phyloP scores from a whole-genome alignment of 1,140 invertebrate species.

The Rhagoletis zephyria region DNA sequence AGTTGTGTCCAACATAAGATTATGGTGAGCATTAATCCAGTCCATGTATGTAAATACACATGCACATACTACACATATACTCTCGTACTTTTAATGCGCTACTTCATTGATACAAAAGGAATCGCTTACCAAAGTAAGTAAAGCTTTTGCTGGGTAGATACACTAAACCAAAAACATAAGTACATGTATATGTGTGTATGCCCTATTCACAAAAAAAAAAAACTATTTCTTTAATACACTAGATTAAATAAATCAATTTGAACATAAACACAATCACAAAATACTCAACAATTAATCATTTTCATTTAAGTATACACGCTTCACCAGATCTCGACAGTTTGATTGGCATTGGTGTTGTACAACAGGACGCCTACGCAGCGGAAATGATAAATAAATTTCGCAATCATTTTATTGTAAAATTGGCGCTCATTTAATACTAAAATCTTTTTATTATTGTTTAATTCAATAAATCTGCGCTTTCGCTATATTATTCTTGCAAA shows the following conservation, averaged over 20 bases:
- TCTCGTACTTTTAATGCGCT: too few species aligned
- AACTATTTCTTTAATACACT: too few species aligned
- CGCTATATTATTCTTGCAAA: background rate
- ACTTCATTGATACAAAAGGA: too few species aligned
- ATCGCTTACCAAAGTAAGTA: too few species aligned
- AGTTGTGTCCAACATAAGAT: background rate
- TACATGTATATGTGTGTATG: too few species aligned
- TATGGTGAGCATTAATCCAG: background rate
- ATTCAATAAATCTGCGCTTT: slow-evolving; percentile 19
- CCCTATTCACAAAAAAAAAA: too few species aligned
- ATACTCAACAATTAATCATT: slow-evolving; percentile 37
- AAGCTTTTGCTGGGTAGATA: too few species aligned
- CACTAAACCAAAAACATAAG: too few species aligned
- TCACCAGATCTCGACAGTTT: background rate
- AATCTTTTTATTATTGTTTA: slow-evolving; percentile 18
- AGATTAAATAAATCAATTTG: background rate
- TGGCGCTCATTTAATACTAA: background rate
- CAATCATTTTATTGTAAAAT: background rate
- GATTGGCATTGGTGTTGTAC: slow-evolving; percentile 16
- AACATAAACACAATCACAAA: background rate
- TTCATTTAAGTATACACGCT: background rate
- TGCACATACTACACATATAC: too few species aligned
- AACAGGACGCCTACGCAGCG: background rate
- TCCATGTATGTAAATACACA: too few species aligned
- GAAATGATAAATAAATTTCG: slow-evolving; percentile 19